Evolutionary conservation across 2,888 invertebrate genomes (phyloP), one percentile per base, ranked within the genome.

Genomic region (Frankliniella fusca): DNA sequence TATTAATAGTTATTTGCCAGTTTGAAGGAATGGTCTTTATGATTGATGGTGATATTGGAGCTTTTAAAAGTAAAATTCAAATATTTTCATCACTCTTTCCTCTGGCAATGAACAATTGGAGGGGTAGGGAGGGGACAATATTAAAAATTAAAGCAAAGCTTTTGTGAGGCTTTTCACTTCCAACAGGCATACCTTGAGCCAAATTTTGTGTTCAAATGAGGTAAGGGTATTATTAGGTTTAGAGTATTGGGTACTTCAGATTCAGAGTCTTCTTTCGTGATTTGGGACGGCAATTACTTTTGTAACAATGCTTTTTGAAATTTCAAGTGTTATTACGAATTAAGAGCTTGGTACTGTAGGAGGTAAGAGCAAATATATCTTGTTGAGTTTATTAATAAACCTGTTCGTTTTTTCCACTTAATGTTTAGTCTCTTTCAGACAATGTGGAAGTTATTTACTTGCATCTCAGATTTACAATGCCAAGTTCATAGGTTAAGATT

Each of bases 81-180:
- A 12, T 76, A 23, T 76, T 76, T 76, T 76, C 70, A 76, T 76
- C 70, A 76, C 27, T 12, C 23, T 12, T 76, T 76, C 38, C 23
- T 76, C 70, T 76, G 70, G 70, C 70, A 23, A 23, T 76, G 27
- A 27, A 27, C 23, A 61, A 15, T 76, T 27, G 70, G 70, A 76
- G 70, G 70, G 70, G 70, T 76, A 27, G 70, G 70, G 70, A 8
- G 70, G 70, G 70, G 12, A 76, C 70, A 76, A 76, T 76, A 27
- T n/a, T 3, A 3, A 61, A n/a, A 61, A 61, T 15, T 15, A 18
- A 15, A 61, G 20, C 61, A 61, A 9, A 23, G 70, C 27, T 76
- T 9, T 10, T 82, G 85, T 85, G 54, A 86, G 82, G 10, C 85
- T 83, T 81, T 86, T 85, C 1, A 85, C 81, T 27, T 1, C 70